These are phyloP conservation scores for Corythucha ciliata DNA, from an alignment of 2,888 invertebrate genomes.

Conservation along the genomic window DNA sequence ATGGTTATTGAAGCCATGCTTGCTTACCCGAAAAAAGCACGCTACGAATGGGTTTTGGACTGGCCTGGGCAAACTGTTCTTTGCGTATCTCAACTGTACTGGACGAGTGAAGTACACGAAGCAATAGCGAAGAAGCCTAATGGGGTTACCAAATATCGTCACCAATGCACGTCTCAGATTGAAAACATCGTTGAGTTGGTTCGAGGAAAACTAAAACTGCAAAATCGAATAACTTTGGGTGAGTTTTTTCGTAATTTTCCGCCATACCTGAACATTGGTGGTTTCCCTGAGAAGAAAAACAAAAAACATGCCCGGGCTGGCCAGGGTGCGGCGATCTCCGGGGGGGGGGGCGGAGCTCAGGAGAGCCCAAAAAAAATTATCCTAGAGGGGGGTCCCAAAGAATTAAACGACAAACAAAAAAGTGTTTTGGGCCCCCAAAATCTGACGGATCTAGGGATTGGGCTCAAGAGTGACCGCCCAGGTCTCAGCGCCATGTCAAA, in stretches of 20 bases:
- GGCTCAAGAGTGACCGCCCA: too few species aligned
- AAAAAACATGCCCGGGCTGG: not conserved
- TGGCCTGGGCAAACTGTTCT: constrained; percentile 92
- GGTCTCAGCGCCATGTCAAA: too few species aligned
- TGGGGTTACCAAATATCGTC: constrained; percentile 55
- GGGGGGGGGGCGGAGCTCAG: not conserved
- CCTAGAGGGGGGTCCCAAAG: too few species aligned
- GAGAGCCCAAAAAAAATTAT: too few species aligned
- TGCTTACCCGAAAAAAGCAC: constrained; percentile 55
- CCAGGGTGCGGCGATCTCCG: constrained; percentile 26
- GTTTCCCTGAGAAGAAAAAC: not conserved
- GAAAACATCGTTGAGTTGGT: constrained; percentile 74
- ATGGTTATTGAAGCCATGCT: constrained; percentile 60
- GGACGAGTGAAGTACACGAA: constrained; percentile 82
- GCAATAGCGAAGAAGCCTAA: constrained; percentile 54
- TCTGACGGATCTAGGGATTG: too few species aligned
- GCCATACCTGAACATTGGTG: not conserved
- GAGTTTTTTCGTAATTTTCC: not conserved
- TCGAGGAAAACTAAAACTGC: constrained; percentile 71
- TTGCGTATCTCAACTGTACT: constrained; percentile 74
- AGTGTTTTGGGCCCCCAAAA: too few species aligned
- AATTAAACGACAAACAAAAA: too few species aligned
- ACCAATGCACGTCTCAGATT: constrained; percentile 65
- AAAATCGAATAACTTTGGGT: constrained; percentile 72
- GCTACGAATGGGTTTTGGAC: constrained; percentile 72